These are phyloP conservation scores for Ptilodon capucinus DNA, from an alignment of 2,888 invertebrate species.

Conservation along the genomic window DNA sequence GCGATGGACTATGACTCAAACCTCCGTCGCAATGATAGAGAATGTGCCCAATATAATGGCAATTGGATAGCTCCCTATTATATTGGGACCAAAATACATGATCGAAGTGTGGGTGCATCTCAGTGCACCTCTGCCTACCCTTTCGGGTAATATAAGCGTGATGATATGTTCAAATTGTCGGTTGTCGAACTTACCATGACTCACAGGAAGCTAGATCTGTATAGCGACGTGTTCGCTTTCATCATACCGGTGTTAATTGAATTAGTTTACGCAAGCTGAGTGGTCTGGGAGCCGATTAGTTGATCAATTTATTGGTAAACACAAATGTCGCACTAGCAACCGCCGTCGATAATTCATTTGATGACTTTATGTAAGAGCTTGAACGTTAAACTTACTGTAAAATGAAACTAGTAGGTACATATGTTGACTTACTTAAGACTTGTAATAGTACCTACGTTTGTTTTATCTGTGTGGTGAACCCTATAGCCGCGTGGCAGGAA, in stretches of 20 bases:
- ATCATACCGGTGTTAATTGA: slow-evolving; percentile 16
- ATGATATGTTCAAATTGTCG: background rate
- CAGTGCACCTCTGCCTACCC: too few species aligned
- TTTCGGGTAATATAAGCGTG: background rate
- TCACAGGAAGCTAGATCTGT: slow-evolving; percentile 1
- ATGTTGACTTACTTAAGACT: background rate
- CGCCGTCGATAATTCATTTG: background rate
- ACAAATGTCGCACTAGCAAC: slow-evolving; percentile 2
- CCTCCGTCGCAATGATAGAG: too few species aligned
- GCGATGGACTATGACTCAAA: too few species aligned
- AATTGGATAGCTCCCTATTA: too few species aligned
- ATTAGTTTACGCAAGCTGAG: slow-evolving; percentile 10
- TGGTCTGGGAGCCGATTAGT: slow-evolving; percentile 3
- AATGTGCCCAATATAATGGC: too few species aligned
- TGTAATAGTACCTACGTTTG: too few species aligned
- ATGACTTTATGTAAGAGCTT: background rate
- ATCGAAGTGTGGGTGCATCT: too few species aligned
- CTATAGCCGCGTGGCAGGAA: too few species aligned
- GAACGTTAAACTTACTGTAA: background rate
- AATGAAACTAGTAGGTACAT: background rate
- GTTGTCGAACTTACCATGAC: slow-evolving; percentile 7
- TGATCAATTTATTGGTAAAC: slow-evolving; percentile 7
- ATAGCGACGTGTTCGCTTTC: slow-evolving; percentile 24
- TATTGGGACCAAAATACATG: too few species aligned
- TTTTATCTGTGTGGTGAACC: too few species aligned